Evolutionary conservation across 2,797 vertebrate genomes (phyloP), one percentile per base, ranked within the genome.

Genomic region (Loris lydekkerianus): DNA sequence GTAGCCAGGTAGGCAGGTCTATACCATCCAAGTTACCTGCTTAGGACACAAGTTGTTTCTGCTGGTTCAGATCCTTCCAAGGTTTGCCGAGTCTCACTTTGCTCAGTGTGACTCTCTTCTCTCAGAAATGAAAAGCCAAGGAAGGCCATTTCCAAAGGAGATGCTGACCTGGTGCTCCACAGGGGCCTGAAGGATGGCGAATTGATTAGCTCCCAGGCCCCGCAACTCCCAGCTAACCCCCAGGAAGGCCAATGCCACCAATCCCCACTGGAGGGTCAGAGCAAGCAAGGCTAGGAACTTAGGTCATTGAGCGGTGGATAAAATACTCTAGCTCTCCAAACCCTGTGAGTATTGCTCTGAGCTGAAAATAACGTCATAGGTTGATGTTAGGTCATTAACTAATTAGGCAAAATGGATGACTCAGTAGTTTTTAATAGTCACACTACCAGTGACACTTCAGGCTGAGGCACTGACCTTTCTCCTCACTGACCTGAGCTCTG

Each of bases 261-360:
- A 98, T 98, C 97, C 98, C 96, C 95, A 97, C 98, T 60, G 96
- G 98, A 98, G 98, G 98, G 76, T 98, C 98, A 98, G 98, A 98
- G 97, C 96, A 97, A 98, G 99, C 97, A 98, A 97, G 97, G 97
- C 98, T 98, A 86, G 97, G 93, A 95, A 98, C 93, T 96, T 96
- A 95, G 91, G 96, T 92, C 98, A 99, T 99, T 97, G 98, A 99
- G 98, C 98, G 94, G 97, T 91, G 98, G 98, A 99, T 99, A 99
- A 99, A 97, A 98, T 91, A 96, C 97, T 98, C 97, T 83, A 65
- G 78, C 90, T 92, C 97, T 95, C 98, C 97, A 97, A 99, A 97
- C 97, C 97, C 98, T 98, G 86, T 88, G 97, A 97, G 97, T 97
- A 97, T 97, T 98, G 97, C 97, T 97, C 96, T 92, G 76, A 95